Percentiles rank a stretch among this genome's conserved stretches.
Conservation (phyloP, 1,140 invertebrate genomes). For the Drosophila chauvacae region DNA sequence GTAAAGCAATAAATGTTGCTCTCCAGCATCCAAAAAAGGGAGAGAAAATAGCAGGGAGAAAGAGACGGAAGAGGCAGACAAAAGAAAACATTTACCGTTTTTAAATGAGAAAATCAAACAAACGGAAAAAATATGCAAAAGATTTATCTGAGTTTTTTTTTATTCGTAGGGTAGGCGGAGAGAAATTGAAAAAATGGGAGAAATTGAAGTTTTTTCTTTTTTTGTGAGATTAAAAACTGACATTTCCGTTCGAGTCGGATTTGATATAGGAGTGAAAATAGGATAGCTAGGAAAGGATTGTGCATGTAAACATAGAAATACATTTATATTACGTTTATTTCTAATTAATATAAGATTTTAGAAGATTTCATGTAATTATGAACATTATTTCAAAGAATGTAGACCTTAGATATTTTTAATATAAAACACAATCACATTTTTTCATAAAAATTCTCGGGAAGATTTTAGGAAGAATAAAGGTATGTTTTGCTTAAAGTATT, state of each 20-base stretch:
- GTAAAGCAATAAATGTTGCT: constrained; percentile 74
- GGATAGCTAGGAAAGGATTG: background rate
- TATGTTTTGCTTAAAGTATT: too few species aligned
- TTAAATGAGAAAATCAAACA: constrained; percentile 38
- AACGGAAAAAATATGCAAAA: constrained; percentile 38
- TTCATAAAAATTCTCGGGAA: too few species aligned
- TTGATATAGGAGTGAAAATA: background rate
- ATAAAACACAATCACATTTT: too few species aligned
- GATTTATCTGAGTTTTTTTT: constrained; percentile 5
- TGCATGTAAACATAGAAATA: too few species aligned
- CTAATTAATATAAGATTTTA: too few species aligned
- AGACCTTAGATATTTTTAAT: too few species aligned
- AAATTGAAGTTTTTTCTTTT: background rate
- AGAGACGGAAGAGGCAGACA: background rate
- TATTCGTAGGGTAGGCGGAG: background rate
- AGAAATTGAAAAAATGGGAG: constrained; percentile 10
- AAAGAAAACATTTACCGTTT: constrained; percentile 35
- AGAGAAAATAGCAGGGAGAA: background rate
- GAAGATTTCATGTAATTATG: too few species aligned
- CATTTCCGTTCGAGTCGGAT: constrained; percentile 6
- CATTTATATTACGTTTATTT: too few species aligned
- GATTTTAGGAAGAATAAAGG: too few species aligned
- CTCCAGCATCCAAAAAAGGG: constrained; percentile 8
- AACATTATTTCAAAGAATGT: too few species aligned
- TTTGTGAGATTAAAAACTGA: constrained; percentile 13